These are phyloP conservation scores for Drosophila sechellia DNA, from an alignment of 1,140 invertebrate genomes.

Conservation along the genomic window DNA sequence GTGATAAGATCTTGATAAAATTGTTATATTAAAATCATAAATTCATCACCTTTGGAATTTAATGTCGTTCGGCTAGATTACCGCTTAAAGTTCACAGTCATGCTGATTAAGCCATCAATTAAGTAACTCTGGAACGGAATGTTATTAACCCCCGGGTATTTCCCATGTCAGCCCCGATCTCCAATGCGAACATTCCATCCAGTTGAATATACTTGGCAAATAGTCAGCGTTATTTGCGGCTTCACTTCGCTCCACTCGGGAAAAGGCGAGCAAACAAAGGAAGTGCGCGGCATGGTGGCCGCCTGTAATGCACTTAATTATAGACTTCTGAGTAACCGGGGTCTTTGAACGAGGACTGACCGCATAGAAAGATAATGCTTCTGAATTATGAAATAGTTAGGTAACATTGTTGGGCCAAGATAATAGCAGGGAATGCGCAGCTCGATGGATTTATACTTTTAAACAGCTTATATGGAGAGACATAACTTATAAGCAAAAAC, in stretches of 20 bases:
- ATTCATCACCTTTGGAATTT: conserved; percentile 63
- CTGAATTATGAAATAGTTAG: conserved; percentile 9
- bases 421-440: not conserved
- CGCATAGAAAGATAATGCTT: not conserved
- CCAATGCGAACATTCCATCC: conserved; percentile 25
- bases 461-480: not conserved
- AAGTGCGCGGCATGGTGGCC: conserved; percentile 13
- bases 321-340: conserved; percentile 37
- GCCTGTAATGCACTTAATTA: conserved; percentile 39
- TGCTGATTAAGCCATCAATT: conserved; percentile 43
- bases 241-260: conserved; percentile 6
- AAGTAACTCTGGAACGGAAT: conserved; percentile 12
- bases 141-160: conserved; percentile 37
- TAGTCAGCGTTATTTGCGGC: conserved; percentile 57
- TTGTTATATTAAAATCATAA: conserved; percentile 16
- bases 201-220: conserved; percentile 56
- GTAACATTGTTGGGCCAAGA: not conserved
- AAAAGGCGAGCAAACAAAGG: conserved; percentile 35
- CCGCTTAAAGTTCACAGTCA: conserved; percentile 36
- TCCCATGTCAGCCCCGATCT: conserved; percentile 41
- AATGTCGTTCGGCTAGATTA: conserved; percentile 21
- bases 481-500: no score
- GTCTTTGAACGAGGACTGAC: conserved; percentile 22
- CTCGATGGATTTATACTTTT: not conserved
- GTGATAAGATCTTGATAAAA: conserved; percentile 24